Conservation (phyloP, 35 echinoderm and acorn worm genomes). For the Heliocidaris erythrogramma region DNA sequence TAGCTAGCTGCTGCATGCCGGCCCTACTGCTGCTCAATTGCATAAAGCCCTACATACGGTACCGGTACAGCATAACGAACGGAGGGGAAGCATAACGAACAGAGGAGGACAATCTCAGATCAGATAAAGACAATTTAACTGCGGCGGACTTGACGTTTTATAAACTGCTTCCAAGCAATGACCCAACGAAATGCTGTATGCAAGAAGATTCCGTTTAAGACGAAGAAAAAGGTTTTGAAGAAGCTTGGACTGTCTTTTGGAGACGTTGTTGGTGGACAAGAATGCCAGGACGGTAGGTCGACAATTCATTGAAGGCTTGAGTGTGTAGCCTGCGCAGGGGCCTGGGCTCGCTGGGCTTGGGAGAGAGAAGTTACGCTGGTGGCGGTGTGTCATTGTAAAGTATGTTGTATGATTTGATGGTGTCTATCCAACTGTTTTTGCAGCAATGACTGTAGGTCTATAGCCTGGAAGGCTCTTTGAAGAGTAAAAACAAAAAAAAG, state of each 20-base stretch:
- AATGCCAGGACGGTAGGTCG: slow-evolving; percentile 47
- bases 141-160: background rate
- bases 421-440: too few species aligned
- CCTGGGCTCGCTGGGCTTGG: background rate
- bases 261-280: background rate
- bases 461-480: too few species aligned
- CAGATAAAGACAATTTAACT: background rate
- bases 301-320: background rate
- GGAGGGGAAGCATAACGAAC: too few species aligned
- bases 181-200: slow-evolving; percentile 26
- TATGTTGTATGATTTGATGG: too few species aligned
- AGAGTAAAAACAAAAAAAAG: too few species aligned
- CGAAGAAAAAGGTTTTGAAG: slow-evolving; percentile 37
- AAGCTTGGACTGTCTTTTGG: background rate
- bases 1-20: too few species aligned
- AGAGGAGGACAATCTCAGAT: background rate
- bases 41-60: background rate
- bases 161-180: background rate
- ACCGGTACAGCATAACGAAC: background rate
- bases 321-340: background rate
- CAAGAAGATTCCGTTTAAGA: slow-evolving; percentile 3
- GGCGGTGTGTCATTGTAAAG: too few species aligned
- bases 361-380: background rate
- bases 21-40: background rate
- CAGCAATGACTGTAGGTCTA: too few species aligned